Conservation (phyloP, 2,113 vertebrate species). For the Phocoena phocoena region DNA sequence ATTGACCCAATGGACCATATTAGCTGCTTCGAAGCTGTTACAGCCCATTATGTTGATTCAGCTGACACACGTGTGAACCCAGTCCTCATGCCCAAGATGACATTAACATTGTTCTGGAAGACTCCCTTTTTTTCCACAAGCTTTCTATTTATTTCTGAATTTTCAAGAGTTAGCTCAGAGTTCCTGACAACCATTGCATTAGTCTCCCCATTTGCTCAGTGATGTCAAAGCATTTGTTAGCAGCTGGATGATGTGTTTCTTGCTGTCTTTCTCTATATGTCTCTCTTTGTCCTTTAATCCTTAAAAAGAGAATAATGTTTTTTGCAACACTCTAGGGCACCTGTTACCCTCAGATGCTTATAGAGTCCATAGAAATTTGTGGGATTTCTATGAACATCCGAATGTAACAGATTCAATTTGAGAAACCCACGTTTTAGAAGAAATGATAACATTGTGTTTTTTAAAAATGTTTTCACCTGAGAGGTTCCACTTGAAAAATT, state of each 20-base stretch:
- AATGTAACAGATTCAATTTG: slow-evolving; percentile 48
- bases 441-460: slow-evolving; percentile 47
- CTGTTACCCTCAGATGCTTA: slow-evolving; percentile 41
- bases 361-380: slow-evolving; percentile 40
- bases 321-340: slow-evolving; percentile 40
- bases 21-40: slow-evolving; percentile 70
- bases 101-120: slow-evolving; percentile 54
- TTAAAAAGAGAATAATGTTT: slow-evolving; percentile 58
- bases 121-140: not conserved
- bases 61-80: slow-evolving; percentile 58
- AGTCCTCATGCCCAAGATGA: slow-evolving; percentile 30
- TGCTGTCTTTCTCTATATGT: not conserved
- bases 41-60: slow-evolving; percentile 70
- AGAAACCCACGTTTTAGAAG: slow-evolving; percentile 46
- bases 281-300: slow-evolving; percentile 52
- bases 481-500: slow-evolving; percentile 63
- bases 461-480: slow-evolving; percentile 53
- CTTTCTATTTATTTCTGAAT: slow-evolving; percentile 71
- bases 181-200: not conserved
- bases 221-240: slow-evolving; percentile 41
- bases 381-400: slow-evolving; percentile 29
- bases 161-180: slow-evolving; percentile 55
- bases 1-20: slow-evolving; percentile 64
- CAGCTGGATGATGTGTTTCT: not conserved
- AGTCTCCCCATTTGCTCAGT: slow-evolving; percentile 34